Base-by-base conservation (phyloP, 2,888 invertebrate species). In the Drosophila niveifrons region DNA sequence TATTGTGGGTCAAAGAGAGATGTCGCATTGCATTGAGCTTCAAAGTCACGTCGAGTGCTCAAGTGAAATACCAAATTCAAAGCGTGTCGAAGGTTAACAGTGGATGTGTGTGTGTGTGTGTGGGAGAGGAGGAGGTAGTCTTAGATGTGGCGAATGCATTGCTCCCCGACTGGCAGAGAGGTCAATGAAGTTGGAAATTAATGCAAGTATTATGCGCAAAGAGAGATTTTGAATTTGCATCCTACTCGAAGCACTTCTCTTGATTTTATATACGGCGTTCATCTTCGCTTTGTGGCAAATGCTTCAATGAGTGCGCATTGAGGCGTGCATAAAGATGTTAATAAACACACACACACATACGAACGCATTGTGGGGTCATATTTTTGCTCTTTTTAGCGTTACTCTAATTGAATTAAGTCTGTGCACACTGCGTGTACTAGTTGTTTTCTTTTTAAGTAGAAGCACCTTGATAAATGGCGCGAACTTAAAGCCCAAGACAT, bases 251-350 rank as follows among this genome's bases (percentile, higher is more conserved):
- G 39, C 44, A 56, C 44, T 56, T 44, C 31, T 34, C 18, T 56
- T 56, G 43, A 34, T 56, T 56, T 18, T 56, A 17, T n/a, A 18
- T 23, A 4, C 44, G 2, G 15, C 31, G 29, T 43, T 41, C 39
- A 7, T 41, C 34, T 46, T 9, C n/a, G 13, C 1, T n/a, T 41
- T 7, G 10, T 6, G 9, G 50, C 18, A 43, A 44, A 69, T 66
- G 78, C 75, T 61, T 72, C 64, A 75, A 34, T 69, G 72, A 62
- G 57, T 64, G 55, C 66, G 55, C 72, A 75, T 36, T 55, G 66
- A 72, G 68, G 72, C 69, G 62, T 66, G 72, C 61, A 69, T 72
- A 75, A 75, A 72, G 69, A 75, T 79, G 72, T 65, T 69, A 69
- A 68, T 69, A 57, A 56, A 64, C 23, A 23, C 23, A 23, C 23